Percentiles rank a stretch among this genome's conserved stretches.
Evolutionary conservation across 2,113 vertebrate species (phyloP).

Genomic region (Prunella himalayana): DNA sequence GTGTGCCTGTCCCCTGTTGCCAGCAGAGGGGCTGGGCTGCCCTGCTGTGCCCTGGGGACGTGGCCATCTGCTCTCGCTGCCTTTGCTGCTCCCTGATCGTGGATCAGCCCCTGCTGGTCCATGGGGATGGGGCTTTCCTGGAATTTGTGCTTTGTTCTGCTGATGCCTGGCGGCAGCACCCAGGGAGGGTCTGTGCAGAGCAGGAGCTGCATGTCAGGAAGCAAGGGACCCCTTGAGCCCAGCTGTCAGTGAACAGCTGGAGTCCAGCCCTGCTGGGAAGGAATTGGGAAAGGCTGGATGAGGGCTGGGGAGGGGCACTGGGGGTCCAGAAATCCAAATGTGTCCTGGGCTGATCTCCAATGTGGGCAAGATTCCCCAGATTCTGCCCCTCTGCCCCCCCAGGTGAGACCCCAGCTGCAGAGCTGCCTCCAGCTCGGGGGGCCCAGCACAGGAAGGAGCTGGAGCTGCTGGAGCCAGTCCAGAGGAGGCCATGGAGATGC

Average conservation of each 20-base stretch:
- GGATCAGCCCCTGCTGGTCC: background rate
- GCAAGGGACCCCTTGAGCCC: background rate
- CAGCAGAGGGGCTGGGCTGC: background rate
- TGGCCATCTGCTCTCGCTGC: background rate
- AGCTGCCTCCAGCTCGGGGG: background rate
- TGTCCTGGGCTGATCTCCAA: background rate
- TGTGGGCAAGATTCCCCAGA: background rate
- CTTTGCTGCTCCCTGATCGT: background rate
- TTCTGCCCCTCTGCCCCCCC: background rate
- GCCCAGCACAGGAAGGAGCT: background rate
- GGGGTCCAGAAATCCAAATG: background rate
- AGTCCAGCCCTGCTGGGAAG: background rate
- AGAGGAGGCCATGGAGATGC: background rate
- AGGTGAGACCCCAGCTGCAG: background rate
- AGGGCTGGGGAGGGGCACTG: background rate
- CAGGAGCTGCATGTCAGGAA: background rate
- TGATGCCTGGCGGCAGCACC: background rate
- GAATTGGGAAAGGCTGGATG: background rate
- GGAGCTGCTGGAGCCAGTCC: background rate
- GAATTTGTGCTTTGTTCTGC: background rate
- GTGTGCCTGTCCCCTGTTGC: accelerated
- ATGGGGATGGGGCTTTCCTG: accelerated
- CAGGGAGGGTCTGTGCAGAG: background rate
- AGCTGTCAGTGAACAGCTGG: background rate
- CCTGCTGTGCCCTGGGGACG: background rate